Percentiles rank a stretch among this genome's conserved stretches.
Evolutionary conservation across 2,113 vertebrate genomes (phyloP).

Genomic region (Opisthocomus hoazin): DNA sequence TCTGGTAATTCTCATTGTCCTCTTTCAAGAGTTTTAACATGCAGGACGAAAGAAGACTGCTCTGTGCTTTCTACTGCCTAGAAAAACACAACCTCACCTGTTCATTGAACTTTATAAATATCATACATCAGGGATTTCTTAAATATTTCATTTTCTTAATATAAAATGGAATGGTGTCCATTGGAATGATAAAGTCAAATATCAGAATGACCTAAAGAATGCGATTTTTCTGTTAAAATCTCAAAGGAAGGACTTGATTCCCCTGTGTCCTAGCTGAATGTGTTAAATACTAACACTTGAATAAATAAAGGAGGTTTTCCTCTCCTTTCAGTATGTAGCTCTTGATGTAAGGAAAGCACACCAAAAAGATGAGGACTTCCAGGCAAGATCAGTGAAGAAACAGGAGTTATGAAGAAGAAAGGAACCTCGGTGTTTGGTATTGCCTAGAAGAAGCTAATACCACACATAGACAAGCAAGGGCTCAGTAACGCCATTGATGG

Average conservation of each 20-base stretch:
- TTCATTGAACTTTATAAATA: not conserved
- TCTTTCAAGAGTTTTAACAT: not conserved
- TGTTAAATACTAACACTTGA: not conserved
- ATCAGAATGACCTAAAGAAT: not conserved
- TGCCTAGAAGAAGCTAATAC: not conserved
- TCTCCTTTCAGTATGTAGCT: not conserved
- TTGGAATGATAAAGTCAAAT: not conserved
- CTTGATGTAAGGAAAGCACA: not conserved
- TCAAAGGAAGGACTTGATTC: not conserved
- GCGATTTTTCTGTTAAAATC: not conserved
- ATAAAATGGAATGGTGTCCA: not conserved
- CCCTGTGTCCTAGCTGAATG: not conserved
- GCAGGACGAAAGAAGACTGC: not conserved
- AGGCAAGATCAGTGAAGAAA: not conserved
- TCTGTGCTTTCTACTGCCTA: not conserved
- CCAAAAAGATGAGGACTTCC: fast-evolving
- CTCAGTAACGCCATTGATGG: not conserved
- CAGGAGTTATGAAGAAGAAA: not conserved
- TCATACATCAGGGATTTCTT: not conserved
- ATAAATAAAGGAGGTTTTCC: not conserved
- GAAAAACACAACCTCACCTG: not conserved
- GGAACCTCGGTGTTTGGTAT: fast-evolving
- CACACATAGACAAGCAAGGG: not conserved
- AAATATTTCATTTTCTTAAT: not conserved
- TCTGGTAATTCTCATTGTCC: not conserved